A percentile compares a stretch with the other conserved stretches of the same genome.
These are phyloP conservation scores for Halcyon leucocephala DNA, from an alignment of 2,797 vertebrate genomes.

Conservation along the genomic window DNA sequence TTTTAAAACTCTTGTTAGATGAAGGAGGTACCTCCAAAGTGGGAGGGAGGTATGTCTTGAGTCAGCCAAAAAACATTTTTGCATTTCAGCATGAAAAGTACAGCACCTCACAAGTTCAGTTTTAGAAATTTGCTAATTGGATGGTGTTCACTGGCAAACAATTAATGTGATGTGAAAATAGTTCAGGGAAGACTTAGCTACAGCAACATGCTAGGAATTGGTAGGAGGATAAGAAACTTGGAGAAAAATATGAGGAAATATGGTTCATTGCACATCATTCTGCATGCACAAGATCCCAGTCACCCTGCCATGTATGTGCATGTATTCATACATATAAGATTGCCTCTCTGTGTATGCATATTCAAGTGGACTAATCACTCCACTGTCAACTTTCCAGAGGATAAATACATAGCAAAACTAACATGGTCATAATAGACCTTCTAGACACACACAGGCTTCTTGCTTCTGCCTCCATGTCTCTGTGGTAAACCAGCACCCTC, in stretches of 20 bases:
- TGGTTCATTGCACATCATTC: background rate
- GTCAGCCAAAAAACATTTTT: background rate
- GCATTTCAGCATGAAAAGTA: background rate
- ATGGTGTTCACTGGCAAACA: background rate
- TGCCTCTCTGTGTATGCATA: background rate
- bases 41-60: background rate
- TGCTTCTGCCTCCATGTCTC: background rate
- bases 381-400: background rate
- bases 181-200: background rate
- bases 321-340: background rate
- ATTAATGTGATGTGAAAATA: background rate
- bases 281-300: background rate
- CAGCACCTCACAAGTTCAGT: background rate
- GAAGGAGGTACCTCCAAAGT: background rate
- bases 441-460: background rate
- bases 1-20: background rate
- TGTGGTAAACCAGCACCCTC: background rate
- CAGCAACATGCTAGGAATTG: background rate
- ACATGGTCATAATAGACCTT: background rate
- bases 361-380: background rate
- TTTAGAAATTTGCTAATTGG: background rate
- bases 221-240: background rate
- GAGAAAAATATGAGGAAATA: background rate
- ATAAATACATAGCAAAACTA: background rate
- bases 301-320: background rate